Evolutionary conservation across 2,888 invertebrate genomes (phyloP).

Genomic region (Tenthredo distinguenda): DNA sequence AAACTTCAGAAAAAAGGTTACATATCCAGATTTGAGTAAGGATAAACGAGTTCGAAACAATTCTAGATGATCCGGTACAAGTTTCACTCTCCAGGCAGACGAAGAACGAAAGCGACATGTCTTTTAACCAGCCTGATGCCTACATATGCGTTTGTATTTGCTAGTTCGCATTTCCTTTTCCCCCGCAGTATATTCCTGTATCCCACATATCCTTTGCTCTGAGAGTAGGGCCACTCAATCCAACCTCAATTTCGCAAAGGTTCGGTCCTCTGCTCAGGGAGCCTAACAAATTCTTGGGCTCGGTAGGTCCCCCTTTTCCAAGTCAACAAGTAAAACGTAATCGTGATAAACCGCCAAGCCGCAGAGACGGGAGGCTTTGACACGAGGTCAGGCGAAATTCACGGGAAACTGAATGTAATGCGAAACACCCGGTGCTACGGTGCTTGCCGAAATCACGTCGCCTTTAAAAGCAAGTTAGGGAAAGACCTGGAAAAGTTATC

Average conservation of each 20-base stretch:
- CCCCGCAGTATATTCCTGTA: neutral
- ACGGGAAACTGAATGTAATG: conserved; percentile 29
- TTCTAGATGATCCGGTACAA: neutral
- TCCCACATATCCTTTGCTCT: conserved; percentile 11
- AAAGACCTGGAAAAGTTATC: conserved; percentile 29
- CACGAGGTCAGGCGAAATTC: conserved; percentile 30
- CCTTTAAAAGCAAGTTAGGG: conserved; percentile 8
- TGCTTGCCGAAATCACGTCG: conserved; percentile 28
- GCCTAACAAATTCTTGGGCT: conserved; percentile 10
- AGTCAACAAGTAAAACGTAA: conserved; percentile 34
- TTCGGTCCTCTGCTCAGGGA: conserved; percentile 21
- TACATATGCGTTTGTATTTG: neutral
- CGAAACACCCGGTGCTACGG: conserved; percentile 26
- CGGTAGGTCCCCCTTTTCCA: conserved; percentile 9
- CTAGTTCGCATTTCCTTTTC: neutral
- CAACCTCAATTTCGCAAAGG: conserved; percentile 37
- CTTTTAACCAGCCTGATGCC: neutral
- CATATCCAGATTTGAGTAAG: neutral
- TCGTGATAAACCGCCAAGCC: conserved; percentile 34
- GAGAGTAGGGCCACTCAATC: conserved; percentile 34
- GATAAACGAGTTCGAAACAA: neutral
- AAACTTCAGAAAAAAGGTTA: neutral
- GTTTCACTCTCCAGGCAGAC: neutral
- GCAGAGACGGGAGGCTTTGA: conserved; percentile 7
- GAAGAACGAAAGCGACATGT: neutral